Evolutionary conservation across 2,797 vertebrate genomes (phyloP).

Genomic region (Anguilla obscura): DNA sequence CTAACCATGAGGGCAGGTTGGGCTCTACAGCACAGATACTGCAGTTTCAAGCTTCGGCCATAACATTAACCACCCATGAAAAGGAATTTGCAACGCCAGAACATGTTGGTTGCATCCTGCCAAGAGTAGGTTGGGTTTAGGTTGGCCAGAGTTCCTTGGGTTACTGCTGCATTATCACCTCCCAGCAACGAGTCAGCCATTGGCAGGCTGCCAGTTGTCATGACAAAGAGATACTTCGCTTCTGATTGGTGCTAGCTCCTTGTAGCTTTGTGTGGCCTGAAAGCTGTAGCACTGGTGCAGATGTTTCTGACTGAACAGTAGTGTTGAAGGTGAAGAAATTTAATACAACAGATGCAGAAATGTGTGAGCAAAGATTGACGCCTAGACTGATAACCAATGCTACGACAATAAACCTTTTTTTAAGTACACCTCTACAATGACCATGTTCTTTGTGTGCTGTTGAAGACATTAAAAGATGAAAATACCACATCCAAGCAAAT

Average conservation of each 20-base stretch:
- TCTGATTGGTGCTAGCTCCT: neutral
- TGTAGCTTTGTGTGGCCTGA: neutral
- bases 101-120: neutral
- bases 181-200: neutral
- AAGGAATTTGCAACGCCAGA: neutral
- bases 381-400: neutral
- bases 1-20: neutral
- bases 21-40: neutral
- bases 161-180: neutral
- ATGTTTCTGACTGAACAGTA: neutral
- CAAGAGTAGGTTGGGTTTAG: neutral
- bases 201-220: neutral
- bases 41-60: neutral
- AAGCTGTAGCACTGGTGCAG: neutral
- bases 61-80: neutral
- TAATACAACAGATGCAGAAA: neutral
- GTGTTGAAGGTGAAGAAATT: neutral
- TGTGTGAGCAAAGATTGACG: too few relatives aligned
- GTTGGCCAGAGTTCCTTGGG: neutral
- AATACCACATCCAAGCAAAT: neutral
- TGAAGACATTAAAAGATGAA: neutral
- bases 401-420: neutral
- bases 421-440: neutral
- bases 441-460: neutral
- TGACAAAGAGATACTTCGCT: neutral